A percentile compares a stretch with the other conserved stretches of the same genome.
phyloP scores from a whole-genome alignment of 2,113 vertebrate species.

The Ceyx margarethae region DNA sequence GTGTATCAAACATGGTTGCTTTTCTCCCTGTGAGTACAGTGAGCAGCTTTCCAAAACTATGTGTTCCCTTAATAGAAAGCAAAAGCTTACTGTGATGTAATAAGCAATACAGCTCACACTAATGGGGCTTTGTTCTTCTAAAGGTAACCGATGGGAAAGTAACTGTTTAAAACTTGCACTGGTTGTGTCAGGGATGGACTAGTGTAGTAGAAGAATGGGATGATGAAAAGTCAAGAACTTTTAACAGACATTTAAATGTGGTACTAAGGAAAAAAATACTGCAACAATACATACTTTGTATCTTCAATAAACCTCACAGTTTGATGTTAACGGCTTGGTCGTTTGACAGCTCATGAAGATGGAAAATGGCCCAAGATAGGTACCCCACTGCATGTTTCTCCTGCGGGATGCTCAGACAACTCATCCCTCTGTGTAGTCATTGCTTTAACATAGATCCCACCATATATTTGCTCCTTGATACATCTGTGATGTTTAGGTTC shows the following conservation, averaged over 20 bases:
- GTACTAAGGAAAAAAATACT: not conserved
- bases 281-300: accelerated
- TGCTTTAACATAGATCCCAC: not conserved
- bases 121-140: too few relatives aligned
- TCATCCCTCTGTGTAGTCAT: not conserved
- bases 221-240: too few relatives aligned
- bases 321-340: not conserved
- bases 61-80: too few relatives aligned
- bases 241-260: too few relatives aligned
- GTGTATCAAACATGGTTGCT: not conserved
- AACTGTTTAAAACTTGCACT: too few relatives aligned
- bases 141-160: too few relatives aligned
- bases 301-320: not conserved
- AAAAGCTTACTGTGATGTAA: too few relatives aligned
- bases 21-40: too few relatives aligned
- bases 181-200: too few relatives aligned
- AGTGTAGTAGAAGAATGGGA: too few relatives aligned
- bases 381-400: not conserved
- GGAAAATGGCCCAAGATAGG: not conserved
- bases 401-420: not conserved
- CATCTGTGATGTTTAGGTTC: not conserved
- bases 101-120: too few relatives aligned
- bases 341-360: not conserved
- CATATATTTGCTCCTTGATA: not conserved
- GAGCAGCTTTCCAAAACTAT: too few relatives aligned